A percentile compares a stretch with the other conserved stretches of the same genome.
Conservation (phyloP, 1,140 invertebrate species). For the Hypothenemus hampei region DNA sequence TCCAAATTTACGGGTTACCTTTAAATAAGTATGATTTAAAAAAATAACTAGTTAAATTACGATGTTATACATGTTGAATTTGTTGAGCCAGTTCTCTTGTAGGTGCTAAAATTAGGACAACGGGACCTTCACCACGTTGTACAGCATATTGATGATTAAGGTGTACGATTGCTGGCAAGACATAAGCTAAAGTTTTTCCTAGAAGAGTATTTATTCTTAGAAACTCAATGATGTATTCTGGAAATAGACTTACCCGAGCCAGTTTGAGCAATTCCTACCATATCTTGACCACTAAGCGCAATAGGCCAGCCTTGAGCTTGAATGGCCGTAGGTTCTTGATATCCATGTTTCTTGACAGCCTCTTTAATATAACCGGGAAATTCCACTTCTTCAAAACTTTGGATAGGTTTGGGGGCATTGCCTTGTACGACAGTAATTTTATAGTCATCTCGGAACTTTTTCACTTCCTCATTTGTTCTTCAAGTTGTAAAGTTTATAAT, state of each 20-base stretch:
- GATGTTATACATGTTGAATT: slow-evolving; percentile 61
- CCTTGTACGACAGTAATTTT: slow-evolving; percentile 81
- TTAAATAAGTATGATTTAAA: not conserved
- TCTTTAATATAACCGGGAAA: slow-evolving; percentile 4
- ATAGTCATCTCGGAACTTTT: slow-evolving; percentile 66
- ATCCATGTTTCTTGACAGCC: slow-evolving; percentile 46
- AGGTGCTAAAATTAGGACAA: slow-evolving; percentile 86
- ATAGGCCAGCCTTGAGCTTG: slow-evolving; percentile 88
- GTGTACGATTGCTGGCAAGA: slow-evolving; percentile 82
- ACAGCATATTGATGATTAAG: slow-evolving; percentile 84
- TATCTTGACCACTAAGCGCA: slow-evolving; percentile 80
- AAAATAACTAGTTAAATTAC: not conserved
- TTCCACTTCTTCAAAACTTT: slow-evolving; percentile 69
- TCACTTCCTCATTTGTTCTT: slow-evolving; percentile 71
- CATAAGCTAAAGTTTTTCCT: slow-evolving; percentile 82
- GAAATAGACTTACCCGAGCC: too few species aligned
- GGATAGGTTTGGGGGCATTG: slow-evolving; percentile 57
- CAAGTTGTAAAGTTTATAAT: too few species aligned
- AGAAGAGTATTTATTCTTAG: too few species aligned
- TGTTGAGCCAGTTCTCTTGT: slow-evolving; percentile 95
- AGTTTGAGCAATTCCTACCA: slow-evolving; percentile 91
- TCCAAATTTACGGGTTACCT: slow-evolving; percentile 47
- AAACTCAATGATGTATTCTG: too few species aligned
- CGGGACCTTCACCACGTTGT: slow-evolving; percentile 80
- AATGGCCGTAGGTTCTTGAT: slow-evolving; percentile 78